phyloP scores from a whole-genome alignment of 2,797 vertebrate genomes.

The Acestrorhynchus altus region DNA sequence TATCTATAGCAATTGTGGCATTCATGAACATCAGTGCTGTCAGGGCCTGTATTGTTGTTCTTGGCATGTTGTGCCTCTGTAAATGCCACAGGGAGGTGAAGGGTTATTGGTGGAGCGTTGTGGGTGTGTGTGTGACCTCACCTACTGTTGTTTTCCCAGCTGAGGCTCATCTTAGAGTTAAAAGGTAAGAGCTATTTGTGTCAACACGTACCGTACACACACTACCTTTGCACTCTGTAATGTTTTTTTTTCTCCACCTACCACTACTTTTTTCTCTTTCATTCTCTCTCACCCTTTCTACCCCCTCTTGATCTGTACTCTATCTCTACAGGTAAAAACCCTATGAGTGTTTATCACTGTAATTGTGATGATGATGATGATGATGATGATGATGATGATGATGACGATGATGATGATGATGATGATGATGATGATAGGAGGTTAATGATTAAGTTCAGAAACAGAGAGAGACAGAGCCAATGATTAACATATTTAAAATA shows the following conservation, averaged over 20 bases:
- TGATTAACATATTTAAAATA: neutral
- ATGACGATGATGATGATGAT: conserved; percentile 3
- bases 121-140: conserved; percentile 14
- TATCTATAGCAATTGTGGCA: no score
- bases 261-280: neutral
- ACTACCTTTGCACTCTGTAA: conserved; percentile 48
- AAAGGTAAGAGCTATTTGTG: conserved; percentile 11
- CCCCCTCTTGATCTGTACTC: conserved; percentile 1
- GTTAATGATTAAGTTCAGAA: conserved; percentile 7
- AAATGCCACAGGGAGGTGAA: neutral
- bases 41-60: neutral
- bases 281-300: neutral
- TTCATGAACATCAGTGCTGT: neutral
- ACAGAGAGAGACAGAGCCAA: neutral
- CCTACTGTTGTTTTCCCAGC: neutral
- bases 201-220: conserved; percentile 27
- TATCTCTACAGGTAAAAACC: neutral
- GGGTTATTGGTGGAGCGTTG: neutral
- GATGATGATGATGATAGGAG: neutral
- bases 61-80: neutral
- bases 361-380: neutral
- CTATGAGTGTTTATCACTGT: neutral
- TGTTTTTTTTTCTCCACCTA: neutral
- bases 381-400: neutral
- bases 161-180: neutral